Evolutionary conservation across 2,113 vertebrate species (phyloP), one percentile per base, ranked within the genome.

Genomic region (Vidua macroura): DNA sequence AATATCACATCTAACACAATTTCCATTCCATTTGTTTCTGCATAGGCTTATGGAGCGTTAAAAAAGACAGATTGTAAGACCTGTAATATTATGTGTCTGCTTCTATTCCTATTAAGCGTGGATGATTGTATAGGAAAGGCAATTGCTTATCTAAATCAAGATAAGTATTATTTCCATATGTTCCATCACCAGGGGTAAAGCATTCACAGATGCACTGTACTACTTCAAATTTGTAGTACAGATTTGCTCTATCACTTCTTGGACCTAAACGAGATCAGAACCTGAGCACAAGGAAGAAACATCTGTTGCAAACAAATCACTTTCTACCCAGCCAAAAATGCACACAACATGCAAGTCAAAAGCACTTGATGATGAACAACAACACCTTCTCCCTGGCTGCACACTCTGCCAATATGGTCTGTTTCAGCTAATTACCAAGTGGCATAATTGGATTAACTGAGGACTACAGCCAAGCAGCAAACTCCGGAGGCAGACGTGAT

Each of bases 81-180:
- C 66, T 53, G 59, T 69, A 89, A 82, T 83, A 76, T 37, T 85
- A 81, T 25, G 10, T 85, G 93, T 83, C 93, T 95, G 74, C 70
- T 89, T 82, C 85, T 46, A 79, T 86, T 95, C 93, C 91, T 91
- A 82, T 83, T 58, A 92, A 69, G 69, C 0, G 0, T 35, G 72
- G 82, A 87, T 90, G 93, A 89, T 73, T 69, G 77, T 95, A 92
- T 49, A 89, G 86, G 84, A 92, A 94, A 92, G 59, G 92, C 88
- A 94, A 95, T 68, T 93, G 80, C 83, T 95, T 95, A 95, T 94
- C 91, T 93, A 88, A 96, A 94, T 94, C 83, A 94, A 91, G 88
- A 94, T 82, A 94, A 92, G 74, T 55, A 83, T 90, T 87, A 94
- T 76, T 95, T 95, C 94, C 91, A 83, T 94, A 79, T 91, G 94